These are phyloP conservation scores for Muraenolepis orangiensis DNA, from an alignment of 2,797 vertebrate genomes.

Conservation along the genomic window DNA sequence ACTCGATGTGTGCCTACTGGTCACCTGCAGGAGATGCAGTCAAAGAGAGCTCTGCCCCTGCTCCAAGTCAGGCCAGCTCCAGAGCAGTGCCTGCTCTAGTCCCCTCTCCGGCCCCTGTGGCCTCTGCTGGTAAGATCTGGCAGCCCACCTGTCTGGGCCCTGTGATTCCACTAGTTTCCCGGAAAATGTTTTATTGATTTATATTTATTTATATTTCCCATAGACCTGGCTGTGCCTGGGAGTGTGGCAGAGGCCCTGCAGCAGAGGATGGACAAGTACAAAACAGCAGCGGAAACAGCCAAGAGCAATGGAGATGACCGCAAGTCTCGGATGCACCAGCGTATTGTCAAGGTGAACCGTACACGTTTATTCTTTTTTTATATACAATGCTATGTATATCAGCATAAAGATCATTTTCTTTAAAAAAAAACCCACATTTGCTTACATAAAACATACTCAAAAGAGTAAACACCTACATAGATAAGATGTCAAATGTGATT, in stretches of 20 bases:
- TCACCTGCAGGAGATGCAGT: conserved; percentile 50
- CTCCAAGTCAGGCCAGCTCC: conserved; percentile 48
- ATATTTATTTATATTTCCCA: neutral
- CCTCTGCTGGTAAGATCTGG: conserved; percentile 52
- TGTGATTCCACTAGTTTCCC: neutral
- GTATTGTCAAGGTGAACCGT: conserved; percentile 82
- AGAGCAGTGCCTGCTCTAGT: conserved; percentile 46
- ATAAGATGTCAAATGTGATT: neutral
- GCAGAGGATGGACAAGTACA: conserved; percentile 88
- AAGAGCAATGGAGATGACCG: conserved; percentile 85
- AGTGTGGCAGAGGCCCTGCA: conserved; percentile 83
- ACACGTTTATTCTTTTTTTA: too few relatives aligned
- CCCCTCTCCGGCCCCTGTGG: conserved; percentile 36
- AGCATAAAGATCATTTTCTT: neutral
- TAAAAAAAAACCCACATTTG: neutral
- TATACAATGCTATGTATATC: too few relatives aligned
- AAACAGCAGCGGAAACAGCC: conserved; percentile 78
- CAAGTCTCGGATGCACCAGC: conserved; percentile 90
- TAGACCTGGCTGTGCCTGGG: conserved; percentile 71
- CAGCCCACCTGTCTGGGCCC: neutral
- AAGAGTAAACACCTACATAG: too few relatives aligned
- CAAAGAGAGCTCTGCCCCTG: conserved; percentile 37
- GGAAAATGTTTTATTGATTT: neutral
- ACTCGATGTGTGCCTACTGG: conserved; percentile 14
- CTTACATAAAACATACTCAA: too few relatives aligned